A percentile compares a stretch with the other conserved stretches of the same genome.
These are phyloP conservation scores for Serilophus lunatus DNA, from an alignment of 2,113 vertebrate genomes.

Conservation along the genomic window DNA sequence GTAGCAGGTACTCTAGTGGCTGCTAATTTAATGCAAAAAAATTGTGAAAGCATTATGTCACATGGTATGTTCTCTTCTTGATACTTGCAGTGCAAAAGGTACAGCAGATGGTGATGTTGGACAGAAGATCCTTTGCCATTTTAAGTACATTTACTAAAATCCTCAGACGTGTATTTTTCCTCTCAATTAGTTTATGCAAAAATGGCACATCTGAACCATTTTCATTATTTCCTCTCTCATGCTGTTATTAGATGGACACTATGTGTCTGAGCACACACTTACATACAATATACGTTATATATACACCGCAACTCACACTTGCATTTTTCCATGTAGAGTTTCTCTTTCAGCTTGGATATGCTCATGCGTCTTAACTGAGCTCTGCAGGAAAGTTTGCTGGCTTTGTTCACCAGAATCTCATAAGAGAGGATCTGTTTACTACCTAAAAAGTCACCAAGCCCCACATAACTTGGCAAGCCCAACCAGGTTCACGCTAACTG, in stretches of 20 bases:
- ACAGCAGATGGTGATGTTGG: not conserved
- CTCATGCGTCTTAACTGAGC: not conserved
- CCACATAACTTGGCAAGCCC: not conserved
- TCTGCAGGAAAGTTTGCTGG: not conserved
- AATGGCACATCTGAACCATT: not conserved
- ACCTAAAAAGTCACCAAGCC: not conserved
- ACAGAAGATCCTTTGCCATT: not conserved
- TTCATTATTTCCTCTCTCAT: not conserved
- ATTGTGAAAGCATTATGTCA: not conserved
- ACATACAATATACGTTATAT: not conserved
- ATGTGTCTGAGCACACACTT: not conserved
- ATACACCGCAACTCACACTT: not conserved
- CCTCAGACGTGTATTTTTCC: not conserved
- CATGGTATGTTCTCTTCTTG: not conserved
- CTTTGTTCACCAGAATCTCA: not conserved
- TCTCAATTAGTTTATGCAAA: not conserved
- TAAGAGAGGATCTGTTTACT: not conserved
- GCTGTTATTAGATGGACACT: not conserved
- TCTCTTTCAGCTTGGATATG: not conserved
- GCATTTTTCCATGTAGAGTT: not conserved
- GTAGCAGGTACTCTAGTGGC: not conserved
- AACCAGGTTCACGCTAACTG: not conserved
- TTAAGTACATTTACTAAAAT: not conserved
- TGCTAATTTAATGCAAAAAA: not conserved
- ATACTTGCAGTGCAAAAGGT: not conserved